Evolutionary conservation across 2,797 vertebrate species (phyloP).

Genomic region (Phaenicophaeus curvirostris): DNA sequence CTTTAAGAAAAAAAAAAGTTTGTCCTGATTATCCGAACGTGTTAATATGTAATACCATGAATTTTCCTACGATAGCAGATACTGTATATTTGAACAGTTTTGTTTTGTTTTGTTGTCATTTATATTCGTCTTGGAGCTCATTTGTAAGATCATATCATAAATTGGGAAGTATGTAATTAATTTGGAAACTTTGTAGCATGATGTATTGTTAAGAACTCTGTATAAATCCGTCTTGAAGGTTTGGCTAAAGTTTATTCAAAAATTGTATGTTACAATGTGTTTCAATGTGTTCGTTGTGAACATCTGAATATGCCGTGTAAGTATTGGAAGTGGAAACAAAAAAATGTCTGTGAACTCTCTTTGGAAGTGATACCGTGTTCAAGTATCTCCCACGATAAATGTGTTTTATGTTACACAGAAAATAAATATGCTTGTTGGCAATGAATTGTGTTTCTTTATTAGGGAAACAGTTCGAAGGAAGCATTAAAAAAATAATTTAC

Average conservation of each 20-base stretch:
- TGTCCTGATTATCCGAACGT: constrained; percentile 50
- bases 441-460: constrained; percentile 58
- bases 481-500: not conserved
- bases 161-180: constrained; percentile 68
- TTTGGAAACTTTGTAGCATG: constrained; percentile 78
- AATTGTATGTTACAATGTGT: constrained; percentile 73
- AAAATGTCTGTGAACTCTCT: constrained; percentile 63
- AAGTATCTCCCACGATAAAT: constrained; percentile 68
- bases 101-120: constrained; percentile 17
- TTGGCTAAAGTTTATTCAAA: constrained; percentile 63
- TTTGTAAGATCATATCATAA: constrained; percentile 73
- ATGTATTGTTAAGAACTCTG: constrained; percentile 72
- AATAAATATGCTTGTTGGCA: constrained; percentile 83
- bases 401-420: constrained; percentile 80
- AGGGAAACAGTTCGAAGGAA: not conserved
- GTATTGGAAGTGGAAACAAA: constrained; percentile 57
- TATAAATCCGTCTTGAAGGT: constrained; percentile 67
- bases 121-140: constrained; percentile 71
- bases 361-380: constrained; percentile 68
- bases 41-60: constrained; percentile 57
- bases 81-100: constrained; percentile 67
- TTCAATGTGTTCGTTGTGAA: constrained; percentile 68
- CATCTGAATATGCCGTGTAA: constrained; percentile 70
- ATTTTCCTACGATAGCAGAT: constrained; percentile 70
- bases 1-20: not conserved